Base-by-base conservation (phyloP, 2,888 invertebrate genomes). In the Eumacrocentrus americanus region DNA sequence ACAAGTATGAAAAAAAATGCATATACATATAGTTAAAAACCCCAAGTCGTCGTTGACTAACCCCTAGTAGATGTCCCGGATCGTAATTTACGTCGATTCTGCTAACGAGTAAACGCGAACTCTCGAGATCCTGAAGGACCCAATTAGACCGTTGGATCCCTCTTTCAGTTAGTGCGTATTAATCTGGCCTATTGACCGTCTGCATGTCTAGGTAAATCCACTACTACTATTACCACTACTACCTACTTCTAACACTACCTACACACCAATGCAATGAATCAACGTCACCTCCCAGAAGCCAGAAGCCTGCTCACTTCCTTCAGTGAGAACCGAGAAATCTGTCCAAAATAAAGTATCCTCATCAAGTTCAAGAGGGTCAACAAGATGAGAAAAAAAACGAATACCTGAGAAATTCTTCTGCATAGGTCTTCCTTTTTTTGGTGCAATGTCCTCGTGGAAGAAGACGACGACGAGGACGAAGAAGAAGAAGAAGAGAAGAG, bases 161-260 rank as follows among this genome's bases (percentile, higher is more conserved):
- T 37, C 51, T 47, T 34, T 58, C 44, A 61, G 50, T 46, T 60
- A 50, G 63, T 63, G 63, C 61, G 61, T 65, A 65, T 63, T 61
- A 63, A 65, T 63, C 55, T 47, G 57, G 53, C 61, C 65, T 61
- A 61, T 63, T 61, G 63, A 61, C 61, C 58, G 58, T 61, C 57
- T 54, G 40, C 42, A 47, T 63, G 56, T 63, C 47, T 12, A 20
- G 14, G 12, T n/a, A 12, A 14, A 2, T 23, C 20, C 40, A 25
- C 3, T 25, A n/a, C 22, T 12, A 47, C 23, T 11, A 25, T 1
- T 2, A 25, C 7, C 14, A 22, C 47, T 14, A 9, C 11, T n/a
- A n/a, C 14, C 7, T 14, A 40, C 12, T 3, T 18, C 18, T 42
- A 42, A 16, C 7, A 5, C 3, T 40, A 40, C 9, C 11, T 44